phyloP scores from a whole-genome alignment of 2,113 vertebrate species.

The Pituophis catenifer region DNA sequence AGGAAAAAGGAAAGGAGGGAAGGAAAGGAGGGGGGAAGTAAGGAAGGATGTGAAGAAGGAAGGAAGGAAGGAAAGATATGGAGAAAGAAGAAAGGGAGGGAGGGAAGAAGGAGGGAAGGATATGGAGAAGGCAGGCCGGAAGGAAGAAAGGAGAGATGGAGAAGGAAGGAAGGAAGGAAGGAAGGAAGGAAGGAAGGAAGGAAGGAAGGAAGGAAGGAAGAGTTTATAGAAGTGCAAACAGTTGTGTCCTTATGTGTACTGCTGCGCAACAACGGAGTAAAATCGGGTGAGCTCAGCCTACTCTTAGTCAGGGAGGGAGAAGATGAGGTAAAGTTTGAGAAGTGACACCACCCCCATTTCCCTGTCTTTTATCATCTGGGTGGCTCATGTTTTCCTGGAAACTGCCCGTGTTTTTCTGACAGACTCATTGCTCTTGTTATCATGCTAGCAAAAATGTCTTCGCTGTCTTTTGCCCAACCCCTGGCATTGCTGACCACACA shows the following conservation, averaged over 20 bases:
- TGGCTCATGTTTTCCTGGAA: constrained; percentile 19
- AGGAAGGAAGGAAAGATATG: background rate
- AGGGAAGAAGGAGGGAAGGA: background rate
- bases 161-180: too few relatives aligned
- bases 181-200: too few relatives aligned
- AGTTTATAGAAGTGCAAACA: background rate
- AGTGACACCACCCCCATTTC: background rate
- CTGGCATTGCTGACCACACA: background rate
- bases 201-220: background rate
- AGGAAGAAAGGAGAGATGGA: background rate
- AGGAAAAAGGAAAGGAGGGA: background rate
- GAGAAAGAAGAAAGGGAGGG: too few relatives aligned
- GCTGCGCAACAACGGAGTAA: background rate
- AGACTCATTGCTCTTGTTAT: background rate
- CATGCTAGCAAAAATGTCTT: background rate
- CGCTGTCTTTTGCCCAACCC: too few relatives aligned
- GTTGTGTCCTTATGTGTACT: too few relatives aligned
- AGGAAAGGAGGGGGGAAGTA: background rate
- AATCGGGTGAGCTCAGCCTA: background rate
- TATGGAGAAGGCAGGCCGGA: background rate
- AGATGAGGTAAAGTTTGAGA: constrained; percentile 9
- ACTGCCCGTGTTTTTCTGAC: background rate
- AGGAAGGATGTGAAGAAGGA: too few relatives aligned
- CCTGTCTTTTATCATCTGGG: background rate
- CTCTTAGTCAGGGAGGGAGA: background rate